phyloP scores from a whole-genome alignment of 2,113 vertebrate species.

The Callaeas wilsoni region DNA sequence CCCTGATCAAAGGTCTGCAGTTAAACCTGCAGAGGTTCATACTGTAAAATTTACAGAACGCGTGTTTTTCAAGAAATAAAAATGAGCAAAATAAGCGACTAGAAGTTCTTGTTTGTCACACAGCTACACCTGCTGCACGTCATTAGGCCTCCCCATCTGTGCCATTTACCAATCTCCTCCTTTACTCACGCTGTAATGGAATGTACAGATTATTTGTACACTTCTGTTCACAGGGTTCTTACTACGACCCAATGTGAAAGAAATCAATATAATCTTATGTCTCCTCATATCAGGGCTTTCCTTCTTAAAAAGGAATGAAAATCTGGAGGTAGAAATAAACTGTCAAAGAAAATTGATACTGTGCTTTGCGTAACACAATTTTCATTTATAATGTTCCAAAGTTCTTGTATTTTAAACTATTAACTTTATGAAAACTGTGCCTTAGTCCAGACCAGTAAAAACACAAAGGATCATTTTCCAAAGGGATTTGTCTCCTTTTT shows the following conservation, averaged over 20 bases:
- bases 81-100: accelerated
- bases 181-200: background rate
- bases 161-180: background rate
- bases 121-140: background rate
- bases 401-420: background rate
- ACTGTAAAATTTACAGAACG: accelerated
- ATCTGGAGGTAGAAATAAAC: background rate
- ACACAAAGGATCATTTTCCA: background rate
- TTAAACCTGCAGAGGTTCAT: accelerated
- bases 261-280: background rate
- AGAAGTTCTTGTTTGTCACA: background rate
- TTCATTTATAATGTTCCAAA: background rate
- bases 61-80: background rate
- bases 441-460: background rate
- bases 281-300: background rate
- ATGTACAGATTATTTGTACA: background rate
- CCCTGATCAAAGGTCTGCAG: accelerated
- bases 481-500: background rate
- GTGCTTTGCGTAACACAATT: background rate
- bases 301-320: background rate
- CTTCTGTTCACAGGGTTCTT: background rate
- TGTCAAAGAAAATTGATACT: background rate
- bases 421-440: background rate
- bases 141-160: background rate
- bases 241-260: background rate